Percentiles rank a stretch among this genome's conserved stretches.
phyloP scores from a whole-genome alignment of 1,140 invertebrate genomes.

The Zelostemma sp. region DNA sequence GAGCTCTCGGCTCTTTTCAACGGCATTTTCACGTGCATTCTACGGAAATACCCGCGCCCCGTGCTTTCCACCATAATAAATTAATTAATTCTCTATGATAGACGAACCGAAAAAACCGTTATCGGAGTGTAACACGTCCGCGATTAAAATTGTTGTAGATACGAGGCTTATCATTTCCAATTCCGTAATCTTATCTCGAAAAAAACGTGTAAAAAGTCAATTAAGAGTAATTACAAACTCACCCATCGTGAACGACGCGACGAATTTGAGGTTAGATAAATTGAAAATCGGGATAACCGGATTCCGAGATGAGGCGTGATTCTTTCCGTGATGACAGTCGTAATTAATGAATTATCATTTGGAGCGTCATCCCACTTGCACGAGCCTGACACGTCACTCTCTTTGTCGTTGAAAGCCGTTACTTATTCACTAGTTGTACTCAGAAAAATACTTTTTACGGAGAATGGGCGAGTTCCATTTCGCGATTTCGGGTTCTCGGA shows the following conservation, averaged over 20 bases:
- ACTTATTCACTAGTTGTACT: no score
- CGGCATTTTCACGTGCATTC: conserved; percentile 37
- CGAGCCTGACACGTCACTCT: conserved; percentile 16
- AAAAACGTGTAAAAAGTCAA: no score
- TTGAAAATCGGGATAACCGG: conserved; percentile 12
- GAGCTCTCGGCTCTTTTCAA: conserved; percentile 50
- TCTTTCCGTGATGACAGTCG: conserved; percentile 29
- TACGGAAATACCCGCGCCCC: conserved; percentile 15
- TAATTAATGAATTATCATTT: conserved; percentile 36
- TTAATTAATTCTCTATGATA: not conserved
- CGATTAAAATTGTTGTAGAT: conserved; percentile 2
- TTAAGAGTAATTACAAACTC: no score
- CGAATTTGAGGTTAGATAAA: conserved; percentile 31
- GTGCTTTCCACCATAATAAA: conserved; percentile 14
- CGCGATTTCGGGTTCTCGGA: no score
- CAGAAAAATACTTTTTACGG: no score
- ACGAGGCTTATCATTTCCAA: not conserved
- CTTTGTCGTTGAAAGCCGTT: no score
- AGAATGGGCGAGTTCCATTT: no score
- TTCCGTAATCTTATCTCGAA: conserved; percentile 5
- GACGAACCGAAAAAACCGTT: not conserved
- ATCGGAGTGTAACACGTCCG: not conserved
- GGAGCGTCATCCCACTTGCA: conserved; percentile 42
- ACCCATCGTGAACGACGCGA: conserved; percentile 41
- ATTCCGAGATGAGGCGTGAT: conserved; percentile 22